Base-by-base conservation (phyloP, 2,113 vertebrate species). In the Heteronetta atricapilla region DNA sequence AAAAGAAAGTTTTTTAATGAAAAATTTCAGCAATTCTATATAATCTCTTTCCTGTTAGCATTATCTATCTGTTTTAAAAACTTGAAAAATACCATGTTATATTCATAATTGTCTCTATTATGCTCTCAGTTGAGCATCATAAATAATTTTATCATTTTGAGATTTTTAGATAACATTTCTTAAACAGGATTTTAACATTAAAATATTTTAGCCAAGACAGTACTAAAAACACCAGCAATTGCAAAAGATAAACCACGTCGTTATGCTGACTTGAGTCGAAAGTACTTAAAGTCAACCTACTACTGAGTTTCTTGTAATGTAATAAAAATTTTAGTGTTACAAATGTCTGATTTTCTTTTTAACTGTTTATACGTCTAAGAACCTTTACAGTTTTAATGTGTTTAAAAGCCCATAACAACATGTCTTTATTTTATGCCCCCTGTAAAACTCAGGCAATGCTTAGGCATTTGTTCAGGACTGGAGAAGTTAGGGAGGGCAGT, bases 251-350 rank as follows among this genome's bases (percentile, higher is more conserved):
- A 94, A 90, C 40, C 33, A 84, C 34, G 16, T 25, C 4, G 87
- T 95, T 94, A 69, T 77, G 25, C 69, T 90, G 58, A 69, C 58
- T 82, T 82, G 21, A 82, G 74, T 33, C 16, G 31, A 90, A 89
- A 63, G 70, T 79, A 94, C 52, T 90, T 90, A 89, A 59, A 91
- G 66, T 56, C 53, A 94, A 66, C 62, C 87, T 85, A 68, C 77
- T 74, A 40, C 87, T 82, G 89, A 77, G 70, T 40, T 89, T 70
- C 62, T 87, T 88, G 44, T 88, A 89, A 50, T 3, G 3, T 25
- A 87, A 82, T 96, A 95, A 96, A 84, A 85, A 80, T 36, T 77
- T 82, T 80, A 91, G 50, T 83, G 50, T 82, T 94, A 66, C 44
- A 62, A 44, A 72, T 31, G 36, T 44, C 36, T 87, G 34, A 22